Percentiles rank a stretch among this genome's conserved stretches.
Evolutionary conservation across 2,797 vertebrate species (phyloP).

Genomic region (Neosalanx taihuensis): DNA sequence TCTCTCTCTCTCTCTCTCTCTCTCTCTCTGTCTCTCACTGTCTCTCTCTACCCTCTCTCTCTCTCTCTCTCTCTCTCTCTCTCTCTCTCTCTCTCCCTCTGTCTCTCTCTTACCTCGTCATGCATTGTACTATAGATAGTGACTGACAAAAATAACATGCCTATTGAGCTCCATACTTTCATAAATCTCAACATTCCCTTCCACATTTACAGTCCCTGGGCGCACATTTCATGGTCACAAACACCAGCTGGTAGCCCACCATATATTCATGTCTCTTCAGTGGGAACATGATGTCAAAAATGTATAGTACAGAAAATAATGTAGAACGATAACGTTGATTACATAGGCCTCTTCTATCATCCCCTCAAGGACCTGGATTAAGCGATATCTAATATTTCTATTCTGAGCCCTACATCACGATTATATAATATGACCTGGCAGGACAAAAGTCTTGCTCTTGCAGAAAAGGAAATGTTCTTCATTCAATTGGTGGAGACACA

Average conservation of each 20-base stretch:
- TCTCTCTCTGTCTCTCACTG: slow-evolving; percentile 9
- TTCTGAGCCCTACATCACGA: background rate
- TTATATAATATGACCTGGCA: background rate
- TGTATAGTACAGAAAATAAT: background rate
- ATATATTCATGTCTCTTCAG: background rate
- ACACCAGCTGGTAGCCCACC: too few relatives aligned
- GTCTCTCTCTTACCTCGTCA: background rate
- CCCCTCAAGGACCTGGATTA: background rate
- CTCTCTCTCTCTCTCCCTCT: slow-evolving; percentile 9
- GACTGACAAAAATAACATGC: too few relatives aligned
- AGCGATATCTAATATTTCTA: background rate
- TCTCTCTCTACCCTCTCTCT: slow-evolving; percentile 13
- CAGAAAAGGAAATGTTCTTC: background rate
- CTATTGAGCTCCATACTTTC: slow-evolving; percentile 2
- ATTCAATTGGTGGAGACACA: background rate
- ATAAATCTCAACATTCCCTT: background rate
- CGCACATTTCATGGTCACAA: background rate
- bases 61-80: background rate
- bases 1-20: slow-evolving; percentile 17
- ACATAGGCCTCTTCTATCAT: background rate
- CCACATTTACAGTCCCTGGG: background rate
- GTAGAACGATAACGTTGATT: background rate
- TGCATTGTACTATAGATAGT: background rate
- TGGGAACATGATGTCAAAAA: background rate
- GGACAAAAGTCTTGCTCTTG: background rate